Conservation (phyloP, 2,797 vertebrate species). For the Chaenodraco wilsoni region DNA sequence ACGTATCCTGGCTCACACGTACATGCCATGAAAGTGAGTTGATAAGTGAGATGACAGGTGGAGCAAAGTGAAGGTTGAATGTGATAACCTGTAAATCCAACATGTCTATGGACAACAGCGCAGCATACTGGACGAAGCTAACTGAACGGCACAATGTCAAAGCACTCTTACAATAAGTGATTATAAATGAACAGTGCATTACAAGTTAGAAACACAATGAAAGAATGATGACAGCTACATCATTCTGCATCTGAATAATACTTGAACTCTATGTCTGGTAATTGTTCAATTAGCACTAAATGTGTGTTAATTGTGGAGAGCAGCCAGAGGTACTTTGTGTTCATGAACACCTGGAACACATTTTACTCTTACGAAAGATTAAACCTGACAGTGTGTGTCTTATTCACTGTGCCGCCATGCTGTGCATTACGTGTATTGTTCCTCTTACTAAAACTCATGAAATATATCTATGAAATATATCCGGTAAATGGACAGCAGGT, state of each 20-base stretch:
- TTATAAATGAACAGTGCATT: slow-evolving; percentile 11
- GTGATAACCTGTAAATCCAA: slow-evolving; percentile 20
- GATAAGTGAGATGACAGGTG: not conserved
- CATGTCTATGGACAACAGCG: not conserved
- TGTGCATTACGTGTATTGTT: slow-evolving; percentile 33
- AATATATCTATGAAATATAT: slow-evolving; percentile 23
- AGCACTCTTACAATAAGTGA: not conserved
- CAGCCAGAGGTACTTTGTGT: slow-evolving; percentile 20
- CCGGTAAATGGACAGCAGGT: slow-evolving; percentile 34
- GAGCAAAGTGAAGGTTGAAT: slow-evolving; percentile 19
- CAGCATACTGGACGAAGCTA: not conserved
- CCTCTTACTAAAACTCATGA: slow-evolving; percentile 7
- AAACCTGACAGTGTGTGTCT: not conserved
- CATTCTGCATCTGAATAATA: too few relatives aligned
- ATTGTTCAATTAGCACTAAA: too few relatives aligned
- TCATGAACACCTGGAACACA: slow-evolving; percentile 23
- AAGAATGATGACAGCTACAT: not conserved
- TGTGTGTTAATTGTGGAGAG: slow-evolving; percentile 2
- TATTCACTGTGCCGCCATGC: not conserved
- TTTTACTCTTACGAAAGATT: slow-evolving; percentile 28
- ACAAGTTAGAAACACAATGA: slow-evolving; percentile 11
- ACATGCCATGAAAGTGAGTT: slow-evolving; percentile 9
- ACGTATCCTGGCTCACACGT: slow-evolving; percentile 12
- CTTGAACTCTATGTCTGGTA: too few relatives aligned
- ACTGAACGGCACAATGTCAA: not conserved